Percentiles rank a stretch among this genome's conserved stretches.
phyloP scores from a whole-genome alignment of 1,140 invertebrate genomes.

The Trichonephila clavata region DNA sequence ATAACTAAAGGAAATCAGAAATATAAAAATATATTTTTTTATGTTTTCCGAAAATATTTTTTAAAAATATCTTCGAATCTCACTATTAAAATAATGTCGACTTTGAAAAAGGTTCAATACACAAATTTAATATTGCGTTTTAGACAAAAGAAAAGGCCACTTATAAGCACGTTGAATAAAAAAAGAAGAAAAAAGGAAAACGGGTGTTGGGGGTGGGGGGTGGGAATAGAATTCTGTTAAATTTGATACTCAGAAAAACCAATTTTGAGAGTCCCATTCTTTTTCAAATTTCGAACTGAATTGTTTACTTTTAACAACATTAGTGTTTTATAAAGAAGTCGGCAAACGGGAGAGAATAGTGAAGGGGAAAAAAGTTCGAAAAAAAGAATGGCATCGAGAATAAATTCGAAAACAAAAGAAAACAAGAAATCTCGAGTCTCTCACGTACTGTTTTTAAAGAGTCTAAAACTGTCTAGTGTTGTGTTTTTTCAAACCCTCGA shows the following conservation, averaged over 20 bases:
- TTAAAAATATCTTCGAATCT: too few species aligned
- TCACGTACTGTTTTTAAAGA: constrained; percentile 26
- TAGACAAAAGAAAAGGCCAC: neutral
- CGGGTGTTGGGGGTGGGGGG: too few species aligned
- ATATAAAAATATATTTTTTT: too few species aligned
- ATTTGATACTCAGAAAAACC: neutral
- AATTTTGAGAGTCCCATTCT: neutral
- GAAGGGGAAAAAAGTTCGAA: neutral
- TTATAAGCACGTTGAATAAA: neutral
- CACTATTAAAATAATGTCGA: too few species aligned
- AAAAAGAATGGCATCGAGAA: neutral
- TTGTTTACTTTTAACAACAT: neutral
- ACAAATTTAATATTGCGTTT: too few species aligned
- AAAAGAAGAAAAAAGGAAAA: neutral
- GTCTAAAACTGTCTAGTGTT: neutral
- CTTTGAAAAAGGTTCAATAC: too few species aligned
- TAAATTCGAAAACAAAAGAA: constrained; percentile 13
- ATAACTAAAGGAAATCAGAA: too few species aligned
- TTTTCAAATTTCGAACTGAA: neutral
- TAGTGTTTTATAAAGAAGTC: neutral
- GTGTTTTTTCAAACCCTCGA: constrained; percentile 17
- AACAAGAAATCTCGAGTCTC: neutral
- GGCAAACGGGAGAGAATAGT: neutral
- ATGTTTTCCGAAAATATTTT: too few species aligned
- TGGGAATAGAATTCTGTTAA: neutral